Percentiles rank a stretch among this genome's conserved stretches.
These are phyloP conservation scores for Neotragus moschatus DNA, from an alignment of 2,113 vertebrate genomes.

Conservation along the genomic window DNA sequence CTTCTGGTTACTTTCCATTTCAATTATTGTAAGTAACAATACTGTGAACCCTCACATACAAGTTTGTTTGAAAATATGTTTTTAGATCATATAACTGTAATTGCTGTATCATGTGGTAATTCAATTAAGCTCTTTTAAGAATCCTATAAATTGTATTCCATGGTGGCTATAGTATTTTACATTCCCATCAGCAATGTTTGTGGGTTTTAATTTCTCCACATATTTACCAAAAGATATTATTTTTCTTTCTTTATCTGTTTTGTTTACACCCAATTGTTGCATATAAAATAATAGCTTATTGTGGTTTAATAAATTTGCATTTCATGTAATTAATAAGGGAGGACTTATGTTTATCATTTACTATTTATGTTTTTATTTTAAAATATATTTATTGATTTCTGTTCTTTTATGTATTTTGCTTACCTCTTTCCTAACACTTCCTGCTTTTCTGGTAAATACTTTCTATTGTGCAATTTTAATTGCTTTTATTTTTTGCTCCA, in stretches of 20 bases:
- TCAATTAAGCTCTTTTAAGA: not conserved
- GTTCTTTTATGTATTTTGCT: not conserved
- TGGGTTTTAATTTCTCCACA: not conserved
- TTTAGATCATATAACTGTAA: not conserved
- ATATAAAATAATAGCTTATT: not conserved
- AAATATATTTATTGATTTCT: not conserved
- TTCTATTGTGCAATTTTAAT: not conserved
- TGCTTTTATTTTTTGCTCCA: not conserved
- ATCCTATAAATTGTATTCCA: not conserved
- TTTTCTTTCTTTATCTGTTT: not conserved
- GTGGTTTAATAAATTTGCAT: not conserved
- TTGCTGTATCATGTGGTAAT: not conserved
- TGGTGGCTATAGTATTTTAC: not conserved
- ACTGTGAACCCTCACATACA: not conserved
- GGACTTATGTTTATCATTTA: accelerated
- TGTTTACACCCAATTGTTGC: not conserved
- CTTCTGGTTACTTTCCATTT: not conserved
- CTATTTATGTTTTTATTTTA: not conserved
- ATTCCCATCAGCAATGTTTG: not conserved
- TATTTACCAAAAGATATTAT: not conserved
- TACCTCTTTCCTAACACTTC: not conserved
- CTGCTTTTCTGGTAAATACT: not conserved
- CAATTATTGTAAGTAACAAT: not conserved
- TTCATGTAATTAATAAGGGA: not conserved
- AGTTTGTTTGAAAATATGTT: not conserved